Evolutionary conservation across 2,888 invertebrate species (phyloP).

Genomic region (Ephialtes manifestator): DNA sequence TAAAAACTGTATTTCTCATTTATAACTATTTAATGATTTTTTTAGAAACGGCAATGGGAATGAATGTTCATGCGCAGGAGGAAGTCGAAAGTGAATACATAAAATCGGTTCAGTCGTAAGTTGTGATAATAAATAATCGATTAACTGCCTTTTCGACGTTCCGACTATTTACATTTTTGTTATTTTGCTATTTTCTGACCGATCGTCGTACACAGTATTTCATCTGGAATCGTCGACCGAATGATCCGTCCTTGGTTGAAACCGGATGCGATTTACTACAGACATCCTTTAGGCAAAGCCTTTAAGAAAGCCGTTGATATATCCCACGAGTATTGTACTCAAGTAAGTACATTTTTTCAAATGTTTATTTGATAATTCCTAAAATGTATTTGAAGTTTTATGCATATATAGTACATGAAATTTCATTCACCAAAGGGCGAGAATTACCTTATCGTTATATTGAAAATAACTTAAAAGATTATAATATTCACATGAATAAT

Average conservation of each 20-base stretch:
- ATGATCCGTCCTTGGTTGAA: slow-evolving; percentile 48
- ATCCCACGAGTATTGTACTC: slow-evolving; percentile 64
- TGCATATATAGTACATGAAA: no score
- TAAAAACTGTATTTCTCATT: background rate
- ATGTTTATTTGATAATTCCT: no score
- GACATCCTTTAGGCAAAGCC: slow-evolving; percentile 71
- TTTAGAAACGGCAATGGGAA: slow-evolving; percentile 90
- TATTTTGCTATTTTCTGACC: background rate
- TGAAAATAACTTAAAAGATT: no score
- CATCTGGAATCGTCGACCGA: slow-evolving; percentile 58
- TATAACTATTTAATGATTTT: background rate
- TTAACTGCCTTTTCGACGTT: background rate
- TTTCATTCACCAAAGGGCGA: no score
- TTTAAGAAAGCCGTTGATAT: slow-evolving; percentile 66
- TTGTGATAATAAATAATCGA: slow-evolving; percentile 34
- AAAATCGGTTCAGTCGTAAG: slow-evolving; percentile 86
- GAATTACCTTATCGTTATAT: no score
- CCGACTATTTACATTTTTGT: background rate
- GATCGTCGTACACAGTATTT: slow-evolving; percentile 40
- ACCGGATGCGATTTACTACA: slow-evolving; percentile 73
- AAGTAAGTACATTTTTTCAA: no score
- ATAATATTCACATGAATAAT: no score
- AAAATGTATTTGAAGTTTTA: no score
- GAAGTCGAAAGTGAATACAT: slow-evolving; percentile 86
- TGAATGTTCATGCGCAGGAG: slow-evolving; percentile 87